phyloP scores from a whole-genome alignment of 2,888 invertebrate species.

The Pristionchus fissidentatus region DNA sequence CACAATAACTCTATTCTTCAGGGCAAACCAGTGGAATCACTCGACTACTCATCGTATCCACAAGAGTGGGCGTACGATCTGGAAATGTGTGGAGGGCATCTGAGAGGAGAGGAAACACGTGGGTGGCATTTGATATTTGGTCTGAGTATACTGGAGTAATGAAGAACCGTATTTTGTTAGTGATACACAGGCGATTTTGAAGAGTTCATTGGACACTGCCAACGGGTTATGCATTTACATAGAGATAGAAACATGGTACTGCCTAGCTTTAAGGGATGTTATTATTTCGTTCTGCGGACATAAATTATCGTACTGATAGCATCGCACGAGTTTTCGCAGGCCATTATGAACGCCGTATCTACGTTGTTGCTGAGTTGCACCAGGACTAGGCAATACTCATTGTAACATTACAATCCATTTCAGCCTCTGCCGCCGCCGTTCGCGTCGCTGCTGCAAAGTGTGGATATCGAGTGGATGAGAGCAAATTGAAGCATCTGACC shows the following conservation, averaged over 20 bases:
- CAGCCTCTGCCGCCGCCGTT: background rate
- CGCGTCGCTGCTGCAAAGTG: slow-evolving; percentile 17
- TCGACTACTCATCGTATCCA: slow-evolving; percentile 64
- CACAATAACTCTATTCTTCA: background rate
- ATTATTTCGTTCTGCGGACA: too few relatives aligned
- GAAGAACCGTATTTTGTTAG: background rate
- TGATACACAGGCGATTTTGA: background rate
- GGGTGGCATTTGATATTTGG: slow-evolving; percentile 6
- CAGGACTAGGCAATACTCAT: too few relatives aligned
- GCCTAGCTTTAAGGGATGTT: too few relatives aligned
- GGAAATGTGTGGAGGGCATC: slow-evolving; percentile 90
- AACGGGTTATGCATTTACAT: too few relatives aligned
- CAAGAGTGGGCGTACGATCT: slow-evolving; percentile 81
- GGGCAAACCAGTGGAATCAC: background rate
- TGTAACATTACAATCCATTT: background rate
- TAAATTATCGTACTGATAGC: too few relatives aligned
- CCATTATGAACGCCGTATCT: too few relatives aligned
- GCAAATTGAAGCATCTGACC: background rate
- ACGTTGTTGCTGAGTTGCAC: too few relatives aligned
- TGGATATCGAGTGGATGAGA: slow-evolving; percentile 22
- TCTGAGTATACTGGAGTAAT: background rate
- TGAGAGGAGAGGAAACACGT: background rate
- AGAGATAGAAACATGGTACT: too few relatives aligned
- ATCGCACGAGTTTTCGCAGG: too few relatives aligned
- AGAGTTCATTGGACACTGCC: background rate